Percentiles rank a stretch among this genome's conserved stretches.
Conservation (phyloP, 2,797 vertebrate genomes). For the Sebastes alutus region DNA sequence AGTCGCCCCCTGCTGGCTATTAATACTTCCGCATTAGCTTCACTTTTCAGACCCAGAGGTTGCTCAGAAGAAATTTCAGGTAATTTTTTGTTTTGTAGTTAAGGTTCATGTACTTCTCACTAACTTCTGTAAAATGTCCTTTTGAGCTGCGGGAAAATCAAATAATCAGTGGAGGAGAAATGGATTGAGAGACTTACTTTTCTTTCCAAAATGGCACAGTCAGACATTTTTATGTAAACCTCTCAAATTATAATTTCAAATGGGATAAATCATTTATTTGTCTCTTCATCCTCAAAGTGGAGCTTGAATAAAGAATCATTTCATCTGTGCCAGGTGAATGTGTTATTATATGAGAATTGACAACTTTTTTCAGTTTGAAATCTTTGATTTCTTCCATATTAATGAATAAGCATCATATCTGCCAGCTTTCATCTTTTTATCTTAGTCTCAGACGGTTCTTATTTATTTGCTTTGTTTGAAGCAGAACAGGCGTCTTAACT, state of each 20-base stretch:
- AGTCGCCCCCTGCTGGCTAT: background rate
- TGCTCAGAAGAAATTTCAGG: background rate
- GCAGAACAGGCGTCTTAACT: background rate
- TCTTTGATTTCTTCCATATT: conserved; percentile 17
- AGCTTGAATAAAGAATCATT: conserved; percentile 34
- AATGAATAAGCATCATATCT: conserved; percentile 35
- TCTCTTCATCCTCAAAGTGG: conserved; percentile 23
- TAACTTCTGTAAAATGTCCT: background rate
- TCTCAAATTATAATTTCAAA: conserved; percentile 49
- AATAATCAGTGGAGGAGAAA: background rate
- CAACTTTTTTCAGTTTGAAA: conserved; percentile 6
- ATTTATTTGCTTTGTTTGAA: background rate
- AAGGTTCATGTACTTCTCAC: background rate
- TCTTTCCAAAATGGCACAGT: conserved; percentile 4
- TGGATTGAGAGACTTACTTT: background rate
- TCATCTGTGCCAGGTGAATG: conserved; percentile 31
- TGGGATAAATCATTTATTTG: conserved; percentile 38
- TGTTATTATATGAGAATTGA: conserved; percentile 42
- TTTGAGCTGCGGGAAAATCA: background rate
- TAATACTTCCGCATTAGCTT: background rate
- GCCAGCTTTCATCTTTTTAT: conserved; percentile 40
- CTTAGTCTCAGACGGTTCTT: conserved; percentile 6
- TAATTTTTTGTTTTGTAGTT: background rate
- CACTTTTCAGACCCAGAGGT: background rate
- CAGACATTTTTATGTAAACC: background rate